Evolutionary conservation across 2,888 invertebrate species (phyloP).

Genomic region (Drosophila koepferae): DNA sequence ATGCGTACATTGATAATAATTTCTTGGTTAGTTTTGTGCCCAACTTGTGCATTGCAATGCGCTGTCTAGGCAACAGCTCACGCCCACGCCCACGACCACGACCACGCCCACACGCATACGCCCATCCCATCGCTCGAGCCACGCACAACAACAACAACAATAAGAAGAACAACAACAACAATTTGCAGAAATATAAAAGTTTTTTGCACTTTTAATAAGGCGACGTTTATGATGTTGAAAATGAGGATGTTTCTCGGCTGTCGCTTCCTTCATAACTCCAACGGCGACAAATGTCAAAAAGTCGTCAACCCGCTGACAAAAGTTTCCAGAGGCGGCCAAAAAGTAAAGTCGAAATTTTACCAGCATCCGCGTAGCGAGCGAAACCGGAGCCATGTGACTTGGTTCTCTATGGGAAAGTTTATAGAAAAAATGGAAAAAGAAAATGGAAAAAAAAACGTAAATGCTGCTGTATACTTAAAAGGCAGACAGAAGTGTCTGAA

Average conservation of each 20-base stretch:
- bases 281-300: constrained; percentile 72
- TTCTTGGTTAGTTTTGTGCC: constrained; percentile 69
- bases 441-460: background rate
- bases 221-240: constrained; percentile 69
- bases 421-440: background rate
- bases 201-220: constrained; percentile 77
- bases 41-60: constrained; percentile 14
- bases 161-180: constrained; percentile 48
- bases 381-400: constrained; percentile 5
- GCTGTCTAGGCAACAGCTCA: constrained; percentile 17
- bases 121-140: background rate
- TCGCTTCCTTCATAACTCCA: constrained; percentile 33
- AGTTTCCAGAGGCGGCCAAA: constrained; percentile 34
- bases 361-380: background rate
- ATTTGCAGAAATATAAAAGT: constrained; percentile 51
- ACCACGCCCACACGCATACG: background rate
- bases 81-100: background rate
- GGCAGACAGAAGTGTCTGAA: background rate
- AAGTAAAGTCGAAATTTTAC: constrained; percentile 3
- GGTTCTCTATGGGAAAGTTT: background rate
- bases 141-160: constrained; percentile 34
- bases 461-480: background rate
- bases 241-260: constrained; percentile 44
- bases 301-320: constrained; percentile 58
- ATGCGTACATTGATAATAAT: constrained; percentile 81